Conservation (phyloP, 2,113 vertebrate species). For the Daphoenositta chrysoptera region DNA sequence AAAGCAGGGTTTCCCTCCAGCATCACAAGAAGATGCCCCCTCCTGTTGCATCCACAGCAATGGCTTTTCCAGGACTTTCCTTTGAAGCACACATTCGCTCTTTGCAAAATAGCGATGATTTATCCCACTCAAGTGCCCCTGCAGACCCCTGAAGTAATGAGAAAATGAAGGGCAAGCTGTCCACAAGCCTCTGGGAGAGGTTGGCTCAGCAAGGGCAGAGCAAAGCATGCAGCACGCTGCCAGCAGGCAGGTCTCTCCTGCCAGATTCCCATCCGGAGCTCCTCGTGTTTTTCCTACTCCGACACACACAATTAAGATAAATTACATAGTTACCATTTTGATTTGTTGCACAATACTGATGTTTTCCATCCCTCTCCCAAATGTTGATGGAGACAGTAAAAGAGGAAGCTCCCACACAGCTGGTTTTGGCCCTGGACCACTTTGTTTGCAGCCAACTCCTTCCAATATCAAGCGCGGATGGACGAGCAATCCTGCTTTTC, state of each 20-base stretch:
- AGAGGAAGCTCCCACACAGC: slow-evolving; percentile 1
- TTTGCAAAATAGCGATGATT: not conserved
- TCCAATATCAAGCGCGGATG: accelerated
- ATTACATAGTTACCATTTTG: slow-evolving; percentile 45
- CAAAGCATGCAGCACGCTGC: not conserved
- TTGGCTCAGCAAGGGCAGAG: not conserved
- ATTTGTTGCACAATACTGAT: slow-evolving; percentile 13
- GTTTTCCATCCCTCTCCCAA: slow-evolving; percentile 39
- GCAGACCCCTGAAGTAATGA: not conserved
- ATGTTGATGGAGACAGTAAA: slow-evolving; percentile 10
- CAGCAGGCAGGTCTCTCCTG: slow-evolving; percentile 17
- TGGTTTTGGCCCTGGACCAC: slow-evolving; percentile 15
- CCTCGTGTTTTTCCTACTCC: not conserved
- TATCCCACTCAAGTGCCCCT: not conserved
- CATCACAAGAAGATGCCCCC: not conserved
- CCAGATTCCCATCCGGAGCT: slow-evolving; percentile 11
- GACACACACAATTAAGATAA: slow-evolving; percentile 39
- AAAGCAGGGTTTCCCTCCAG: not conserved
- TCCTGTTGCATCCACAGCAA: not conserved
- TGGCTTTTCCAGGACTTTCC: not conserved
- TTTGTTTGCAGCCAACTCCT: slow-evolving; percentile 12
- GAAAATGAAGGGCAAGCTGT: not conserved
- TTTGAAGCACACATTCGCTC: not conserved
- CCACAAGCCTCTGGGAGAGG: not conserved
- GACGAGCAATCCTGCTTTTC: not conserved